A percentile compares a stretch with the other conserved stretches of the same genome.
These are phyloP conservation scores for Herpetotheres cachinnans DNA, from an alignment of 2,113 vertebrate genomes.

Conservation along the genomic window DNA sequence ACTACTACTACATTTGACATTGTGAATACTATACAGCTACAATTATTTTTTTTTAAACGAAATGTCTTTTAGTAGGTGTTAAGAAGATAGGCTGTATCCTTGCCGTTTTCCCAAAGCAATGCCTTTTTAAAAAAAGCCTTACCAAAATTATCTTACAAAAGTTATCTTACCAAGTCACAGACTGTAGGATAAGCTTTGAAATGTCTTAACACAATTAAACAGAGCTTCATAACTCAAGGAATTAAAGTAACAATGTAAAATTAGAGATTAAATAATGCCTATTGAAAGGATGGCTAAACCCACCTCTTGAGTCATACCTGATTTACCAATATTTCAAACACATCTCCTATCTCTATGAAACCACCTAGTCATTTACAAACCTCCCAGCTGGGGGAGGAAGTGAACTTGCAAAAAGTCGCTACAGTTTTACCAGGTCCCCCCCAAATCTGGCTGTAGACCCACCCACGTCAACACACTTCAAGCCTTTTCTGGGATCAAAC, in stretches of 20 bases:
- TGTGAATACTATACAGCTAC: background rate
- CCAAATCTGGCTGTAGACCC: background rate
- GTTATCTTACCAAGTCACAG: background rate
- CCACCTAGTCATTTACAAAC: background rate
- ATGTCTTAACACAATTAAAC: background rate
- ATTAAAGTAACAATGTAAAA: background rate
- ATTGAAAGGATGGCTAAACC: background rate
- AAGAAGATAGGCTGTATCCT: background rate
- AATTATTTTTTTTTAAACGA: background rate
- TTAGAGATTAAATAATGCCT: background rate
- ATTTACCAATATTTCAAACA: background rate
- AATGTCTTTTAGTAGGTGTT: background rate
- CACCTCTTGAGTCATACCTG: background rate
- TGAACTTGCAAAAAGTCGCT: background rate
- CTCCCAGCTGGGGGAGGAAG: background rate
- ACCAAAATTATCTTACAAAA: background rate
- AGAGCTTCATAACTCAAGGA: background rate
- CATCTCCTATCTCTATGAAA: background rate
- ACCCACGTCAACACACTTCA: background rate
- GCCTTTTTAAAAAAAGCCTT: background rate
- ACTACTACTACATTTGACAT: background rate
- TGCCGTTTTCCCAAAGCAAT: background rate
- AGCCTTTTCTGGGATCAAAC: background rate
- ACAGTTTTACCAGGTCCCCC: background rate
- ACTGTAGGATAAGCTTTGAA: background rate